A percentile compares a stretch with the other conserved stretches of the same genome.
Evolutionary conservation across 2,113 vertebrate species (phyloP).

Genomic region (Pseudorectes ferrugineus): DNA sequence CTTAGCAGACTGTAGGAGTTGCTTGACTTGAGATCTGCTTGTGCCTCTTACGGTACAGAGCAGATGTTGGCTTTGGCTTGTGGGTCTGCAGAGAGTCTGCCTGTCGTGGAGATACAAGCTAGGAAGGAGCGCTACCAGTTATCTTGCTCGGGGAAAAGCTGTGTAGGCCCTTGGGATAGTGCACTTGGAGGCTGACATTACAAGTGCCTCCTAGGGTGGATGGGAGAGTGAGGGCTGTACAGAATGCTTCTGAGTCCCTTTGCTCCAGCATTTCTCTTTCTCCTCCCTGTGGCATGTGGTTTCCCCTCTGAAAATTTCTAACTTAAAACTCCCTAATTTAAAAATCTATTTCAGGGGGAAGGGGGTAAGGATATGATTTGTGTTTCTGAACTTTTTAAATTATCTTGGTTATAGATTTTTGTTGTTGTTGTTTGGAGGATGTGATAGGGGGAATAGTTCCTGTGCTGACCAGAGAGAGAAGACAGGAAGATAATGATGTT

Average conservation of each 20-base stretch:
- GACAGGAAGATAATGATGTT: conserved; percentile 49
- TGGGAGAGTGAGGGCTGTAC: background rate
- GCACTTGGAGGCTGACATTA: background rate
- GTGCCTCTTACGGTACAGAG: background rate
- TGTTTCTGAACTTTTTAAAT: background rate
- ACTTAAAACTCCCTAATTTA: background rate
- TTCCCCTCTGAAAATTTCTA: background rate
- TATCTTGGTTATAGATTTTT: background rate
- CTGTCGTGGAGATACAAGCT: background rate
- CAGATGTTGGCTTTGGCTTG: background rate
- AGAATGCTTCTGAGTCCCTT: background rate
- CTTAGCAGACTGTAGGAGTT: background rate
- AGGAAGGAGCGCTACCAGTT: background rate
- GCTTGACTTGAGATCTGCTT: background rate
- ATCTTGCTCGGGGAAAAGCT: background rate
- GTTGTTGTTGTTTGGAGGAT: background rate
- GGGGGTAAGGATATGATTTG: background rate
- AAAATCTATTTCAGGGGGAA: background rate
- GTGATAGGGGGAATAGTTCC: background rate
- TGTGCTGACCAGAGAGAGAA: conserved; percentile 38
- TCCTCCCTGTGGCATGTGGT: background rate
- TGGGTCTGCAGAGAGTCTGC: background rate
- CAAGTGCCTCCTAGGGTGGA: background rate
- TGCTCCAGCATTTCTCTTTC: background rate
- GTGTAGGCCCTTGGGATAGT: background rate